phyloP scores from a whole-genome alignment of 1,140 invertebrate species.

The Venustaconcha ellipsiformis region DNA sequence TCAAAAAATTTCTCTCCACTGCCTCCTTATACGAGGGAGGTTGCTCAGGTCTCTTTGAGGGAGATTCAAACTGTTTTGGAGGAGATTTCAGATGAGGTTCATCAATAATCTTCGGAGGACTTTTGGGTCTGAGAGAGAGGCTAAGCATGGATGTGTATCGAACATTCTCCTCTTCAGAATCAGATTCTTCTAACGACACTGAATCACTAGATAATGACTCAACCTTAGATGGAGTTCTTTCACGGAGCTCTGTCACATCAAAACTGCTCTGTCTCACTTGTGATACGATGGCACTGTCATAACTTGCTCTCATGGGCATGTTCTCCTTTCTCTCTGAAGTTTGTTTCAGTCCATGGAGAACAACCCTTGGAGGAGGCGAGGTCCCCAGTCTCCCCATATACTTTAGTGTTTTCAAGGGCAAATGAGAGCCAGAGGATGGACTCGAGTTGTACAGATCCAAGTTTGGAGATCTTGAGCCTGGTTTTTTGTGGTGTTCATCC shows the following conservation, averaged over 20 bases:
- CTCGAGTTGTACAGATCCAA: conserved; percentile 28
- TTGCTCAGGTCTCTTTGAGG: conserved; percentile 8
- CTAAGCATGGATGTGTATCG: conserved; percentile 21
- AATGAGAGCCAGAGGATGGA: neutral
- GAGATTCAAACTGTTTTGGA: neutral
- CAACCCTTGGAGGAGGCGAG: conserved; percentile 27
- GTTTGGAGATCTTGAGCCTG: conserved; percentile 19
- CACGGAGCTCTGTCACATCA: conserved; percentile 7
- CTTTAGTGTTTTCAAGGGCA: conserved; percentile 25
- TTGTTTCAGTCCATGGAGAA: conserved; percentile 22
- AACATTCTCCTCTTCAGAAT: conserved; percentile 15
- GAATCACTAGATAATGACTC: conserved; percentile 25
- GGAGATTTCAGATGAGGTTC: neutral
- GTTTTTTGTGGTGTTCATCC: neutral
- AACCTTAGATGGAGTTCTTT: conserved; percentile 28
- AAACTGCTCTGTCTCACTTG: conserved; percentile 19
- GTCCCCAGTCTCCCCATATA: conserved; percentile 21
- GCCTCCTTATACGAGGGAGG: conserved; percentile 24
- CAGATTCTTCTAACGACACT: conserved; percentile 1
- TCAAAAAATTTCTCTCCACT: conserved; percentile 18
- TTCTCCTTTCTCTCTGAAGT: conserved; percentile 8
- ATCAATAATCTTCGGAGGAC: conserved; percentile 7
- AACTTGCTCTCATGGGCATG: conserved; percentile 22
- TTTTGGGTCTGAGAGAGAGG: conserved; percentile 14
- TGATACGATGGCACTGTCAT: conserved; percentile 10